Base-by-base conservation (phyloP, 2,888 invertebrate species). In the Pammene aurita region DNA sequence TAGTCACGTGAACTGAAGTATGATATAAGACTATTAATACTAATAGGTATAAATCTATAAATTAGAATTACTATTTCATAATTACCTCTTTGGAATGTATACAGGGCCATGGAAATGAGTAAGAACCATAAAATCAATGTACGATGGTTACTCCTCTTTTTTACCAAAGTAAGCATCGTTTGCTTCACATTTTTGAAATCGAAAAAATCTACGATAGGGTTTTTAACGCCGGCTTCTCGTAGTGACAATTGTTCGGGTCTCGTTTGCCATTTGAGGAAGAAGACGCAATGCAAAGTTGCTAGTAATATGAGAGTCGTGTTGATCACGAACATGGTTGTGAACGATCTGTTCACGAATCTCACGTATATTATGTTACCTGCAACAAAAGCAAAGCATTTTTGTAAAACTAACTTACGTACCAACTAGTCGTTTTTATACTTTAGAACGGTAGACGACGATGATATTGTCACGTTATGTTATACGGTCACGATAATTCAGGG, bases 1-100 rank as follows among this genome's bases (percentile, higher is more conserved):
- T 26, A 4, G 4, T 2, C 26, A n/a, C n/a, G n/a, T n/a, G 26
- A 26, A 26, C 26, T 26, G 26, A 38, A 38, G 7, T 38, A 38
- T 38, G 38, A 1, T 5, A 5, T 35, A 7, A 35, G 7, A 35
- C 4, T 4, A 35, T 2, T 38, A 9, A 10, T 0, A 10, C 10
- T 42, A 44, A 44, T 44, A n/a, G 4, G 26, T 26, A 26, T 26
- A 26, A 26, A 6, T 13, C 5, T 44, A 44, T 44, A n/a, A 5
- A 44, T 44, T 38, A 38, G 9, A 38, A 38, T 38, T 38, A 7
- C 38, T 16, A 48, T 14, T 48, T 10, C 1, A 26, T 55, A 78
- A 78, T 75, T 74, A 94, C 94, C 94, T 80, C 97, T 93, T 84
- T 97, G 96, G 80, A 96, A 97, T 58, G 96, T 96, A 77, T 97